Evolutionary conservation across 2,888 invertebrate genomes (phyloP), one percentile per base, ranked within the genome.

Genomic region (Drosophila eohydei): DNA sequence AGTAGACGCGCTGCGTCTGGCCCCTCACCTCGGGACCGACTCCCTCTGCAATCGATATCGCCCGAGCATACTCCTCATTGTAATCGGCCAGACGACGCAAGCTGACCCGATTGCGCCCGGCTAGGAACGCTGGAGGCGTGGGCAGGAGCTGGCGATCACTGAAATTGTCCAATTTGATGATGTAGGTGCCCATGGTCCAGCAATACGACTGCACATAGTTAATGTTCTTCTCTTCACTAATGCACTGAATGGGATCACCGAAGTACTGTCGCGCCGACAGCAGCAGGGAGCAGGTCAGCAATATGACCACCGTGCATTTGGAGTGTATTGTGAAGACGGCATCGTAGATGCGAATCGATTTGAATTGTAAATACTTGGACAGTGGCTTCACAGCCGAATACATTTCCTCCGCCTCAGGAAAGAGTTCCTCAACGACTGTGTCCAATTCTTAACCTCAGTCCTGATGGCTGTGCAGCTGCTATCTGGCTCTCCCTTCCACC

Each of bases 261-360:
- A 97, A 97, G 92, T 96, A 97, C 91, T 97, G 96, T 84, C 96
- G 96, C 4, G 96, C 95, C 50, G 96, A 96, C 56, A 97, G 94
- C 82, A 97, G 92, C 80, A 97, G 93, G 2, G 96, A 95, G 91
- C 96, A 96, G 54, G 95, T 94, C 48, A 97, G 93, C 70, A 97
- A 93, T 87, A 97, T 94, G 59, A 96, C 94, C 51, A 96, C 95
- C 0, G 96, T 96, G 46, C 95, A 94, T 89, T 95, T 92, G 48
- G 96, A 96, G 92, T 97, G 96, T 91, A 97, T 93, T 56, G 95
- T 95, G 91, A 96, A 97, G 36, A 96, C 94, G 89, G 95, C 95
- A 91, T 96, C 96, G 88, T 97, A 96, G 34, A 95, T 96, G 82
- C 94, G 95, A 57, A 95, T 94, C 71, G 94, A 94, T 75, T 95